These are phyloP conservation scores for Arbacia lixula DNA, from an alignment of 53 echinoderm and acorn worm genomes.

Conservation along the genomic window DNA sequence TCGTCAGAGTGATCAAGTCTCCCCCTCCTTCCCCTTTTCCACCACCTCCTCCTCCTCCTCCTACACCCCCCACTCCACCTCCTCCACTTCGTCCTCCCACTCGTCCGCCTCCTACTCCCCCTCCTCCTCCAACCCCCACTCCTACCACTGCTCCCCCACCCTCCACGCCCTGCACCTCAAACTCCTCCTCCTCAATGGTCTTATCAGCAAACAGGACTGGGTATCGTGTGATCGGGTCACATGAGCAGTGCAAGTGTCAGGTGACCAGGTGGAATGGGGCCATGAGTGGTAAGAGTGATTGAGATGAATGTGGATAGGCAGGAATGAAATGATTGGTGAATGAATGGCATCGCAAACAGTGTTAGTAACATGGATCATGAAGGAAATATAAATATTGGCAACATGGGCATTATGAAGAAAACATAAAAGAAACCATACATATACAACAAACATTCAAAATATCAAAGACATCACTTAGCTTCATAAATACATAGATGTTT, in stretches of 20 bases:
- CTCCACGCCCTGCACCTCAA: constrained; percentile 3
- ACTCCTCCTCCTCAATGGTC: constrained; percentile 2
- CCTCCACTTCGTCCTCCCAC: constrained; percentile 21
- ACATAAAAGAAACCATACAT: too few species aligned
- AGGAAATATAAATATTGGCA: too few species aligned
- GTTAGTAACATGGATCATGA: too few species aligned
- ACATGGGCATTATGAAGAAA: too few species aligned
- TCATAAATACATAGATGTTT: too few species aligned
- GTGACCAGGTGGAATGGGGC: too few species aligned
- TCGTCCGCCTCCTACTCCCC: neutral
- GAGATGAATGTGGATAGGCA: too few species aligned
- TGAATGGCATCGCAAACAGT: too few species aligned
- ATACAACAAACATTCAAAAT: too few species aligned
- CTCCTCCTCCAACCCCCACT: constrained; percentile 21
- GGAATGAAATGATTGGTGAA: too few species aligned
- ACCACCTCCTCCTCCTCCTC: neutral
- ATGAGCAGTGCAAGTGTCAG: neutral
- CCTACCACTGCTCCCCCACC: constrained; percentile 7
- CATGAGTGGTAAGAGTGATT: too few species aligned
- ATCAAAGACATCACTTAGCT: too few species aligned
- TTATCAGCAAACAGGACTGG: constrained; percentile 20
- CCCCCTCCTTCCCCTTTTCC: constrained; percentile 25
- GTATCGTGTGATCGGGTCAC: constrained; percentile 28
- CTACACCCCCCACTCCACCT: neutral
- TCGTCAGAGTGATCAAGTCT: constrained; percentile 4